Evolutionary conservation across 1,140 invertebrate species (phyloP).

Genomic region (Caerostris darwini): DNA sequence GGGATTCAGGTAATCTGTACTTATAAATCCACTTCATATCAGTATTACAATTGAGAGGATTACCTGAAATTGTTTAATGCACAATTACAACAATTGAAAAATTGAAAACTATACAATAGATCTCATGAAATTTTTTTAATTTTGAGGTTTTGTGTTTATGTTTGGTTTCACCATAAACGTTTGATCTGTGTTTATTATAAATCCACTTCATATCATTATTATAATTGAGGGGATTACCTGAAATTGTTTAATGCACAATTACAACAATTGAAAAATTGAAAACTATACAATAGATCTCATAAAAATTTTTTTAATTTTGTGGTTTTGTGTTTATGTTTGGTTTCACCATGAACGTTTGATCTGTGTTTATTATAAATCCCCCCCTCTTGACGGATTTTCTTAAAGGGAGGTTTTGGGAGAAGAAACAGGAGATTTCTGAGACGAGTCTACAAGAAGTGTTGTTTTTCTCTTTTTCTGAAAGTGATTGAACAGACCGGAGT

Average conservation of each 20-base stretch:
- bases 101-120: not conserved
- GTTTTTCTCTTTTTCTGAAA: too few relatives aligned
- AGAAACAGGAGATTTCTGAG: too few relatives aligned
- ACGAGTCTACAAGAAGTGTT: too few relatives aligned
- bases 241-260: not conserved
- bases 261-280: too few relatives aligned
- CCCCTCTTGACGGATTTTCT: too few relatives aligned
- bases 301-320: not conserved
- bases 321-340: not conserved
- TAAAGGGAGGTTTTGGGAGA: too few relatives aligned
- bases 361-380: conserved; percentile 50
- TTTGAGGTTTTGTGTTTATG: not conserved
- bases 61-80: conserved; percentile 36
- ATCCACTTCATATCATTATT: conserved; percentile 60
- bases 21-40: conserved; percentile 69
- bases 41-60: conserved; percentile 49
- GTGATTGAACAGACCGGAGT: too few relatives aligned
- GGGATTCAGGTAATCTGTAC: conserved; percentile 54
- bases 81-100: too few relatives aligned
- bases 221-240: conserved; percentile 64
- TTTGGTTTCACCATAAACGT: too few relatives aligned
- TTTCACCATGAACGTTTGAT: too few relatives aligned
- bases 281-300: not conserved
- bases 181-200: not conserved
- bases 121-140: not conserved